These are phyloP conservation scores for Pseudomugil tenellus DNA, from an alignment of 2,797 vertebrate species.

Conservation along the genomic window DNA sequence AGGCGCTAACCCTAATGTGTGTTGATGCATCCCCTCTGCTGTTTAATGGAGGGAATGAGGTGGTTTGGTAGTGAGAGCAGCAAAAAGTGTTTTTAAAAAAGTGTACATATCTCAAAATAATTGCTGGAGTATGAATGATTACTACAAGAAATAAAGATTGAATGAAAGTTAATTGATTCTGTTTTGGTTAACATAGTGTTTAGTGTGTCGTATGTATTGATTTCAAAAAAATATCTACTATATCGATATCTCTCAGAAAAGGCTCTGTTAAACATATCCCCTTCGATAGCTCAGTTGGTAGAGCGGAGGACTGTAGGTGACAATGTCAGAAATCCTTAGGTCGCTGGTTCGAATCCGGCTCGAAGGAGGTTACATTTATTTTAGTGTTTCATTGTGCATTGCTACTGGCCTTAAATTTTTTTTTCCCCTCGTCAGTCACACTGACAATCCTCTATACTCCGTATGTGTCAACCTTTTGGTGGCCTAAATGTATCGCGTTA, in stretches of 20 bases:
- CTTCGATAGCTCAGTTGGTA: slow-evolving; percentile 82
- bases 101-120: slow-evolving; percentile 59
- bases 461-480: too few species aligned
- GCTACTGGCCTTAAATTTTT: too few species aligned
- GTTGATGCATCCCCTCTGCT: not conserved
- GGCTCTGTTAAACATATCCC: too few species aligned
- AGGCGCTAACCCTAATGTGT: not conserved
- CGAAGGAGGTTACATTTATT: not conserved
- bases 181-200: too few species aligned
- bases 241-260: too few species aligned
- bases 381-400: too few species aligned
- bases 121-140: slow-evolving; percentile 65
- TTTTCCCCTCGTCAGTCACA: too few species aligned
- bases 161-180: slow-evolving; percentile 16
- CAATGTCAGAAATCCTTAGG: slow-evolving; percentile 68
- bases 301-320: slow-evolving; percentile 79
- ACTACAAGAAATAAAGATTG: slow-evolving; percentile 56
- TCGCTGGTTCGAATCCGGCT: slow-evolving; percentile 79
- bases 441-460: too few species aligned
- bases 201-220: too few species aligned
- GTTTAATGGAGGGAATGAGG: not conserved
- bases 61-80: slow-evolving; percentile 13
- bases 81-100: slow-evolving; percentile 26
- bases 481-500: too few species aligned
- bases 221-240: too few species aligned